Evolutionary conservation across 1,140 invertebrate species (phyloP).

Genomic region (Plectrocnemia conspersa): DNA sequence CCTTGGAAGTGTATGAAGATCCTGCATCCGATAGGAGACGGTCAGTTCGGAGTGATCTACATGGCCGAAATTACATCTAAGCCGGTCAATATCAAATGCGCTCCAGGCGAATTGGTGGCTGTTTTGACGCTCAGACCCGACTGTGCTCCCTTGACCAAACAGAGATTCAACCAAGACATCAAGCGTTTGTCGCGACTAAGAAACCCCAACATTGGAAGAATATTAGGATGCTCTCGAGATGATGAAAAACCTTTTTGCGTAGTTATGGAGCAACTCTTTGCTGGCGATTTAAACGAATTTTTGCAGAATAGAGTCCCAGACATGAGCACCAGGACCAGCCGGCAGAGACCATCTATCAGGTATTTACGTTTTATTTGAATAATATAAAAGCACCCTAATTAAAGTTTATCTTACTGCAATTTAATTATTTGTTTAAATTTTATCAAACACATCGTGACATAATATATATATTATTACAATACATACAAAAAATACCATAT

Average conservation of each 20-base stretch:
- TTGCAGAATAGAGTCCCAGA: conserved; percentile 72
- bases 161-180: conserved; percentile 65
- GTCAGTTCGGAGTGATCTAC: conserved; percentile 14
- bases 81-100: conserved; percentile 8
- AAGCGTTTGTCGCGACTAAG: conserved; percentile 65
- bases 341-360: conserved; percentile 61
- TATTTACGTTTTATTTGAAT: no score
- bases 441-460: no score
- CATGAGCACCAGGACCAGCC: conserved; percentile 51
- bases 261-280: conserved; percentile 62
- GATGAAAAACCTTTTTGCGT: conserved; percentile 65
- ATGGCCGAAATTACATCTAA: conserved; percentile 13
- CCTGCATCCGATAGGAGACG: conserved; percentile 18
- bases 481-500: no score
- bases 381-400: no score
- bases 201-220: conserved; percentile 71
- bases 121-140: conserved; percentile 61
- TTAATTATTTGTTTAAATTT: no score
- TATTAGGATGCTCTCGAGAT: conserved; percentile 73
- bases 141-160: conserved; percentile 39
- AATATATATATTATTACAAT: no score
- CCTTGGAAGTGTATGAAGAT: conserved; percentile 20
- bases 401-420: no score
- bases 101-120: conserved; percentile 54
- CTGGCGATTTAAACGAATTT: conserved; percentile 72